A percentile compares a stretch with the other conserved stretches of the same genome.
Evolutionary conservation across 1,140 invertebrate genomes (phyloP).

Genomic region (Conopomorpha cramerella): DNA sequence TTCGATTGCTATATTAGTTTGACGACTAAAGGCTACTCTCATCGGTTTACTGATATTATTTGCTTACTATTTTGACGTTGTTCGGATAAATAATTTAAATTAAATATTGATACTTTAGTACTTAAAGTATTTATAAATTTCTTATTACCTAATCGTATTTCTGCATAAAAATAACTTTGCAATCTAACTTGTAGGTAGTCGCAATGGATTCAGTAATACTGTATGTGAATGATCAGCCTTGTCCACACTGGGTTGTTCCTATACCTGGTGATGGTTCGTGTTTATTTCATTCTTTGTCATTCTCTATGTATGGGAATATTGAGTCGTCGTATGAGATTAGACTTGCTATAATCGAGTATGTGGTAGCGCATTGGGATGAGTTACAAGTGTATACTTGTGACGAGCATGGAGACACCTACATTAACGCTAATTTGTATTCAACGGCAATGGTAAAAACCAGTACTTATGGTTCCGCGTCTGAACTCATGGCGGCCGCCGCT

Average conservation of each 20-base stretch:
- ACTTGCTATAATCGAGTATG: background rate
- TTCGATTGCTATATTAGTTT: no score
- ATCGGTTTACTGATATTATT: no score
- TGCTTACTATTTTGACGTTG: no score
- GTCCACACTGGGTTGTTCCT: background rate
- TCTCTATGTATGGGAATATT: slow-evolving; percentile 1
- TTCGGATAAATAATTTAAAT: no score
- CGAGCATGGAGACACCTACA: background rate
- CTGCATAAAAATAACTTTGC: no score
- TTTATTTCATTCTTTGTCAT: slow-evolving; percentile 1
- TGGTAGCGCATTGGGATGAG: background rate
- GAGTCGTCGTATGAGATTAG: background rate
- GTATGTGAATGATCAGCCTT: background rate
- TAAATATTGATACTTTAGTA: no score
- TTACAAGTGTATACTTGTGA: background rate
- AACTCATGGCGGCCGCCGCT: slow-evolving; percentile 1
- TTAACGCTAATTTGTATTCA: background rate
- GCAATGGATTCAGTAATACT: background rate
- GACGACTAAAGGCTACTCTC: no score
- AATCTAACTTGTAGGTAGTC: no score
- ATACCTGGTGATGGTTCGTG: slow-evolving; percentile 1
- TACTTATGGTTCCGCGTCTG: background rate
- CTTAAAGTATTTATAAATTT: no score
- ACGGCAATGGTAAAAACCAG: background rate
- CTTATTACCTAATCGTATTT: no score